Evolutionary conservation across 2,113 vertebrate species (phyloP).

Genomic region (Parotia lawesii): DNA sequence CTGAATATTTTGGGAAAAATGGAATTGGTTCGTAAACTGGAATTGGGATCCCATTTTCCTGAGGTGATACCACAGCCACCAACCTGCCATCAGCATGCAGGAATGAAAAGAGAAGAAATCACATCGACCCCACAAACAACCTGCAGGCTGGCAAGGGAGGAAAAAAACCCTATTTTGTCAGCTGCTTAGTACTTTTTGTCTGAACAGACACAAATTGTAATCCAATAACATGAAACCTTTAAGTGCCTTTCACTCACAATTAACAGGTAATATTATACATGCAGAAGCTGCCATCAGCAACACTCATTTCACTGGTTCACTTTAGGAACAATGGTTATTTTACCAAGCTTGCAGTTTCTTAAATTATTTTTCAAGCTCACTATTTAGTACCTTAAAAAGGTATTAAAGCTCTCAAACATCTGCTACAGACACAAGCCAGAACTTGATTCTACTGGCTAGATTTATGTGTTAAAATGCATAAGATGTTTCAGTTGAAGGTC

Average conservation of each 20-base stretch:
- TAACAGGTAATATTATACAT: neutral
- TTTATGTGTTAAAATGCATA: neutral
- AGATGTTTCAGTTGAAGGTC: neutral
- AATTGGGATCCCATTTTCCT: neutral
- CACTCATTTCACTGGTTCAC: neutral
- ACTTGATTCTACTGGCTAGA: neutral
- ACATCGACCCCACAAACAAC: neutral
- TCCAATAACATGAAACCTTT: conserved; percentile 5
- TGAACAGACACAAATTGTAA: neutral
- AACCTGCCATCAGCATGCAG: accelerated
- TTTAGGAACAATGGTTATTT: neutral
- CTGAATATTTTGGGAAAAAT: neutral
- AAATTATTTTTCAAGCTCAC: neutral
- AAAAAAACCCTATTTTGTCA: neutral
- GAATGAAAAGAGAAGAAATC: neutral
- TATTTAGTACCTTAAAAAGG: neutral
- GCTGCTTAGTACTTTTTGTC: neutral
- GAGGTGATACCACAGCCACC: neutral
- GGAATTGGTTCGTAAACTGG: neutral
- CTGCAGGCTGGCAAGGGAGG: neutral
- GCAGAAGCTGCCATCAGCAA: neutral
- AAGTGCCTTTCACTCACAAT: conserved; percentile 32
- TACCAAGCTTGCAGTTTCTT: accelerated
- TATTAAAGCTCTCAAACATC: neutral
- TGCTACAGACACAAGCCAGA: neutral